Base-by-base conservation (phyloP, 2,113 vertebrate species). In the Coptodon rendalli region DNA sequence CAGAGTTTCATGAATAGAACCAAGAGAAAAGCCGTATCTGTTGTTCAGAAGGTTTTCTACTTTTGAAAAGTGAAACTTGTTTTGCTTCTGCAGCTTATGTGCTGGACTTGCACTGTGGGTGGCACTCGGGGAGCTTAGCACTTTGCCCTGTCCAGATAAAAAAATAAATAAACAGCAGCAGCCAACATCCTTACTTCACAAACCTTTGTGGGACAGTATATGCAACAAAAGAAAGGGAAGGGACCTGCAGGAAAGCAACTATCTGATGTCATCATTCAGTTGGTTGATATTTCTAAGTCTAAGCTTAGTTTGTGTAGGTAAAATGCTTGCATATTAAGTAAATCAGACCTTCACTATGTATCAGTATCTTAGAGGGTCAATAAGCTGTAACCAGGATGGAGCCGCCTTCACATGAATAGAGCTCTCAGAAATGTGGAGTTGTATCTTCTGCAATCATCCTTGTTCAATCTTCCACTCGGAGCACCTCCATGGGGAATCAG, bases 401-500 rank as follows among this genome's bases (percentile, higher is more conserved):
- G 76, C 36, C 3, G 10, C 66, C 34, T 52, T 76, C 19, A n/a
- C 14, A 19, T 38, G 38, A 63, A 86, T 82, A 38, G 6, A 80
- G 50, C 61, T 85, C 66, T 43, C 63, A 84, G 66, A 85, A 81
- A 78, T 50, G 68, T 34, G 81, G 48, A 31, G 48, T 84, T 85
- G 66, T 73, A 84, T 87, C 87, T 83, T 50, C 50, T 16, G 38
- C 88, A 85, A 56, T 92, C 90, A 80, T 87, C 87, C 52, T 53
- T 9, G 81, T 84, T 89, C 85, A 90, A 61, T 82, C 83, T 76
- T 89, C 80, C 81, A 56, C 79, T 85, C 66, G 7, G 36, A 84
- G 68, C 3, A 19, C 6, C 89, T 88, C 90, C 6, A 2, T 11
- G 27, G 85, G 89, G 89, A 92, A 87, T 89, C 83, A 53, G 52